These are phyloP conservation scores for Beaufortia kweichowensis DNA, from an alignment of 2,113 vertebrate species.

Conservation along the genomic window DNA sequence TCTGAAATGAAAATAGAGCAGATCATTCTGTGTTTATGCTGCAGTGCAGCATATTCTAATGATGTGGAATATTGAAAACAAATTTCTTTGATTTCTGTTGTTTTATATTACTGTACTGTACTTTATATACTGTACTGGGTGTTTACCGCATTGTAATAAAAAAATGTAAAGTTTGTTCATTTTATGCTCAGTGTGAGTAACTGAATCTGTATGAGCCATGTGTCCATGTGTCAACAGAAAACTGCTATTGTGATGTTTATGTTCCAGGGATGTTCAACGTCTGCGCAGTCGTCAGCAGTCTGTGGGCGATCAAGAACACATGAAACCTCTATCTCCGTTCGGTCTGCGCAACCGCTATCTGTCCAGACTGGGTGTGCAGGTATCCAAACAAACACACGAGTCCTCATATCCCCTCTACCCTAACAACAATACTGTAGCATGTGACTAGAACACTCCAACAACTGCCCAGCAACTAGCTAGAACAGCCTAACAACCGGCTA, in stretches of 20 bases:
- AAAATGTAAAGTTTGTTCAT: background rate
- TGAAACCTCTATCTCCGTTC: constrained; percentile 78
- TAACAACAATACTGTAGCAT: no score
- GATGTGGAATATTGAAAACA: background rate
- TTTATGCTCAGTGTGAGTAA: background rate
- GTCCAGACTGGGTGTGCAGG: constrained; percentile 81
- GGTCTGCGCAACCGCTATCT: constrained; percentile 81
- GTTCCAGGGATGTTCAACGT: constrained; percentile 40
- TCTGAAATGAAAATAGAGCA: no score
- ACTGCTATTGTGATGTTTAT: background rate
- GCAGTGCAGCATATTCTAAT: background rate
- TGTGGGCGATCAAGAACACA: constrained; percentile 61
- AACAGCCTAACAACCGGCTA: no score
- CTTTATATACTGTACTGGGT: background rate
- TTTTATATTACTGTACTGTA: no score
- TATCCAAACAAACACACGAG: constrained; percentile 58
- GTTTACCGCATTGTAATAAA: background rate
- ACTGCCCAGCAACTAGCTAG: no score
- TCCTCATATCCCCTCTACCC: background rate
- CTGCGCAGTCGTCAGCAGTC: constrained; percentile 56
- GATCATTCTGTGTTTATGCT: background rate
- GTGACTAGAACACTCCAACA: no score
- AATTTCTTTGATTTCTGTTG: background rate
- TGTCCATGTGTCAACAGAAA: background rate
- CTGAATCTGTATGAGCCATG: background rate